Evolutionary conservation across 2,113 vertebrate species (phyloP).

Genomic region (Tetrax tetrax): DNA sequence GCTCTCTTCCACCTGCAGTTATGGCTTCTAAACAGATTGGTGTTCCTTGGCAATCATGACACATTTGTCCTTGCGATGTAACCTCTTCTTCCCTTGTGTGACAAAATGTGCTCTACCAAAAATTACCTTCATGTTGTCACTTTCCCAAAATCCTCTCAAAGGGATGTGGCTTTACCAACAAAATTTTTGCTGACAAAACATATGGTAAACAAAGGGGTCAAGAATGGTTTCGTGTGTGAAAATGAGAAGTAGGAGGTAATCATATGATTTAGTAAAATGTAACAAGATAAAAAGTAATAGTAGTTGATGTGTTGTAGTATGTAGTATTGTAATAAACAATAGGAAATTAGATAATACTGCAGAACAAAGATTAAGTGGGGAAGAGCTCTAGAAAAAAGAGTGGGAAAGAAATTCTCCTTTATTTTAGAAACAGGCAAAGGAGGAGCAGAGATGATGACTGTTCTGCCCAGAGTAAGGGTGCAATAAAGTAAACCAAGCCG

Average conservation of each 20-base stretch:
- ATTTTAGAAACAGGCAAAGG: neutral
- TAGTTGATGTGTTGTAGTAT: neutral
- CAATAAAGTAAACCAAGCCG: neutral
- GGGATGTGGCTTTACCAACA: neutral
- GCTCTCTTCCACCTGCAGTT: neutral
- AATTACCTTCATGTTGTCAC: neutral
- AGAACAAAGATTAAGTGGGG: neutral
- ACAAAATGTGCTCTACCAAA: neutral
- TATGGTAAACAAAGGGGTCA: neutral
- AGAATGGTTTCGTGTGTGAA: neutral
- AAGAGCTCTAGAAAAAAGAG: neutral
- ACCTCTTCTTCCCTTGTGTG: neutral
- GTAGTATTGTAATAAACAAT: neutral
- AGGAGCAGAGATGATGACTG: rapidly evolving
- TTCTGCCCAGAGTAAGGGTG: neutral
- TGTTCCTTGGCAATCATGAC: neutral
- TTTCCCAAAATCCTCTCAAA: neutral
- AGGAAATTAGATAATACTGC: neutral
- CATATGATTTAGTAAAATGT: neutral
- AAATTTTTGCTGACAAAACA: neutral
- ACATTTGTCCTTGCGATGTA: neutral
- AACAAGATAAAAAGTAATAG: neutral
- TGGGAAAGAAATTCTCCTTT: neutral
- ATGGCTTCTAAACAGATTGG: neutral
- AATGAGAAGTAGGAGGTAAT: neutral